Evolutionary conservation across 2,888 invertebrate genomes (phyloP), one percentile per base, ranked within the genome.

Genomic region (Panopea generosa): DNA sequence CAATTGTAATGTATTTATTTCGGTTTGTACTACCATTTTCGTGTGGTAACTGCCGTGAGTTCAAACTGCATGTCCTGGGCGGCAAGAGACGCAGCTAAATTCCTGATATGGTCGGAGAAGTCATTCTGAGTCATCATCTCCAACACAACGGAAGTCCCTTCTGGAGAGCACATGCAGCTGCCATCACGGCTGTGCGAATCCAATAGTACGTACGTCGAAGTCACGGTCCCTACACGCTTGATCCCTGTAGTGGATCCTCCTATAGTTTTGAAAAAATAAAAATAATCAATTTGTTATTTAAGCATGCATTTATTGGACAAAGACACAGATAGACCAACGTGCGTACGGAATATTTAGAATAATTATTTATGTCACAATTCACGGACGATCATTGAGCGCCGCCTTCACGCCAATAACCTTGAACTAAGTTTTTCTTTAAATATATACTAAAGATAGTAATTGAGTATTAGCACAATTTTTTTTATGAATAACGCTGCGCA

Each of bases 151-250:
- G 69, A 43, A 43, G 52, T 69, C 47, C 69, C 62, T 24, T 53
- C 9, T 24, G 55, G 61, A 49, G 29, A 43, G 33, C 55, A 62
- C 52, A 69, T 29, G 16, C 69, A 61, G 24, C 14, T 61, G 24
- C 55, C 56, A 56, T 69, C 49, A 24, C 62, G 61, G 47, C 55
- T 55, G 56, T 69, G 55, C 22, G 61, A 69, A 62, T 69, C 69
- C 45, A 69, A 43, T 20, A 61, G 26, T 7, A 53, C 45, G 29
- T 45, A 29, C 22, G 40, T 69, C 26, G 55, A 16, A 27, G 55
- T 26, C 27, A 29, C 26, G n/a, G 55, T 55, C 18, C 29, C 47
- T 20, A 50, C 26, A 22, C 45, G 27, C 45, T 62, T 69, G 26
- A 69, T 52, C 20, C 70, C 69, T 9, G 55, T 60, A 26, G 69